These are phyloP conservation scores for Pediacus dermestoides DNA, from an alignment of 2,888 invertebrate species.

Conservation along the genomic window DNA sequence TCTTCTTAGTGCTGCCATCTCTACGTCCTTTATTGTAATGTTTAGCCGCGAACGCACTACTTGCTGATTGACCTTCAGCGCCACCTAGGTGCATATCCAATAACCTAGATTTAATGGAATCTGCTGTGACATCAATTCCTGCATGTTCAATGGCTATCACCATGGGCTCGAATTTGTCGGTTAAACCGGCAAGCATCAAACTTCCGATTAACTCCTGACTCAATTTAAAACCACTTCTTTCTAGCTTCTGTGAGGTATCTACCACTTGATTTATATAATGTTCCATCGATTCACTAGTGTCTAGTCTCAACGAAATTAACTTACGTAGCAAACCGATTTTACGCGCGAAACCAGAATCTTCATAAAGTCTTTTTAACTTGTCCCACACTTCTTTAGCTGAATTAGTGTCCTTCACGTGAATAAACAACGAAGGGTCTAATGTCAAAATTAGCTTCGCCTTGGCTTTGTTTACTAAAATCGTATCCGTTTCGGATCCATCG, in stretches of 20 bases:
- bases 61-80: too few species aligned
- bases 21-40: too few species aligned
- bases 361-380: constrained; percentile 30
- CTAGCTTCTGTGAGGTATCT: constrained; percentile 24
- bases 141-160: constrained; percentile 32
- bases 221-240: constrained; percentile 16
- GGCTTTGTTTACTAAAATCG: constrained; percentile 16
- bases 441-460: constrained; percentile 24
- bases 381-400: constrained; percentile 46
- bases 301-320: constrained; percentile 29
- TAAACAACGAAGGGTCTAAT: constrained; percentile 24
- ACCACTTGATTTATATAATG: constrained; percentile 31
- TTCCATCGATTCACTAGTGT: constrained; percentile 29
- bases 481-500: constrained; percentile 15
- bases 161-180: constrained; percentile 24
- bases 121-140: constrained; percentile 24
- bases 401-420: constrained; percentile 24
- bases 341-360: constrained; percentile 33
- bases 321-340: constrained; percentile 27
- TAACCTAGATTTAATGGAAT: constrained; percentile 31
- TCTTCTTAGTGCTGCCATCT: too few species aligned
- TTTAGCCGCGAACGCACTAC: too few species aligned
- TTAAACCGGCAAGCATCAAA: constrained; percentile 23
- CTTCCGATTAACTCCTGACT: constrained; percentile 19
- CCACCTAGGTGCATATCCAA: constrained; percentile 22